These are phyloP conservation scores for Crotalus tigris DNA, from an alignment of 2,113 vertebrate species.

Conservation along the genomic window DNA sequence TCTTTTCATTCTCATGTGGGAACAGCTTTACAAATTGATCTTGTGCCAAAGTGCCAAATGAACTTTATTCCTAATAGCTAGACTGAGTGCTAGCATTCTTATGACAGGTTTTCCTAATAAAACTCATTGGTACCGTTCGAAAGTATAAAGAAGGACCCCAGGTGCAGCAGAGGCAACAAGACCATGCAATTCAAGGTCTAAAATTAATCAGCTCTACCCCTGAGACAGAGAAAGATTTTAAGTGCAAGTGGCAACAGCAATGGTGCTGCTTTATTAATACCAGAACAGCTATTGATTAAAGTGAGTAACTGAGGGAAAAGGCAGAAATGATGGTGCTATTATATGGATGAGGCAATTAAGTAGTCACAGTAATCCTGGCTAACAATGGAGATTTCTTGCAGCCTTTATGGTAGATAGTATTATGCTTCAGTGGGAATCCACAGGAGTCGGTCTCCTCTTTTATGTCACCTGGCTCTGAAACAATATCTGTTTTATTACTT, in stretches of 20 bases:
- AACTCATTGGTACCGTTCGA: background rate
- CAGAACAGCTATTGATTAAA: accelerated
- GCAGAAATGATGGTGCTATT: slow-evolving; percentile 27
- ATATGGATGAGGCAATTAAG: background rate
- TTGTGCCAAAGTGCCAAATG: slow-evolving; percentile 25
- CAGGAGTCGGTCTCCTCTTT: background rate
- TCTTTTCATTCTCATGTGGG: slow-evolving; percentile 36
- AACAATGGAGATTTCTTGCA: background rate
- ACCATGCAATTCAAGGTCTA: background rate
- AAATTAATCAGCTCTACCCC: background rate
- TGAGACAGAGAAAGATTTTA: accelerated
- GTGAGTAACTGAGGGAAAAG: background rate
- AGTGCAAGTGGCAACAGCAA: slow-evolving; percentile 26
- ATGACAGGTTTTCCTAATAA: background rate
- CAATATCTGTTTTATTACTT: background rate
- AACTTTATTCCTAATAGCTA: slow-evolving; percentile 41
- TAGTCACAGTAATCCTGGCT: background rate
- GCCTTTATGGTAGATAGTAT: background rate
- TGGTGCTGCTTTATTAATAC: slow-evolving; percentile 15
- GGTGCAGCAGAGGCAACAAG: background rate
- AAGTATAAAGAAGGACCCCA: background rate
- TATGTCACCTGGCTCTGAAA: background rate
- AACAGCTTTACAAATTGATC: slow-evolving; percentile 12
- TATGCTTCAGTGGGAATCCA: background rate
- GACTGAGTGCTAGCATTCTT: background rate